Base-by-base conservation (phyloP, 2,113 vertebrate genomes). In the Oenanthe melanoleuca region DNA sequence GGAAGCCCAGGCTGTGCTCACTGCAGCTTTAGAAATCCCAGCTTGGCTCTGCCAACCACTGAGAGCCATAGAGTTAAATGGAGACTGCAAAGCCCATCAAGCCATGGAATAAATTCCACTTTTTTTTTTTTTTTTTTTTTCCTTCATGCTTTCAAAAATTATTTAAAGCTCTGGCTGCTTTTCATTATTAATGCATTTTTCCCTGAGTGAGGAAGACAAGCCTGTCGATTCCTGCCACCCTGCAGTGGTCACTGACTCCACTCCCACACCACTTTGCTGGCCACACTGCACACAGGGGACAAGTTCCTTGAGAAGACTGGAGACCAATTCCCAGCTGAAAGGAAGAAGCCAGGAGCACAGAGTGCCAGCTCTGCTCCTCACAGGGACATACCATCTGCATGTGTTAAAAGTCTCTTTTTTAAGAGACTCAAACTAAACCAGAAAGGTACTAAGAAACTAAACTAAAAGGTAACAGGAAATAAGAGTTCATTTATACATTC, bases 231-330 rank as follows among this genome's bases (percentile, higher is more conserved):
- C 40, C 50, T 80, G 3, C 37, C 2, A 0, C 24, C 33, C 81
- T 45, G 12, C 65, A 49, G 78, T 4, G 25, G 12, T 6, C 50
- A n/a, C 60, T 60, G 63, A 20, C 56, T 4, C 17, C 22, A 4
- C 38, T 69, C 21, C 44, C 61, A 67, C 53, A 44, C 11, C 37
- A 44, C 22, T 31, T 44, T 26, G 31, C 31, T 78, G 70, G 45
- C n/a, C 60, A 18, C 4, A 0, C 40, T 14, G 40, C 1, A 1
- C 1, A 0, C 17, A 37, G n/a, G 49, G 37, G 11, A 56, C 3
- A 21, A 44, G 37, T 24, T 81, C 56, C 69, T 47, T 0, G 0
- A 12, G 21, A 44, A 65, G 28, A 25, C 20, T 6, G 1, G 60
- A 25, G 15, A 21, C 29, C 29, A 23, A 17, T 9, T 8, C 12